A percentile compares a stretch with the other conserved stretches of the same genome.
Conservation (phyloP, 2,888 invertebrate species). For the Alloplasta piceator region DNA sequence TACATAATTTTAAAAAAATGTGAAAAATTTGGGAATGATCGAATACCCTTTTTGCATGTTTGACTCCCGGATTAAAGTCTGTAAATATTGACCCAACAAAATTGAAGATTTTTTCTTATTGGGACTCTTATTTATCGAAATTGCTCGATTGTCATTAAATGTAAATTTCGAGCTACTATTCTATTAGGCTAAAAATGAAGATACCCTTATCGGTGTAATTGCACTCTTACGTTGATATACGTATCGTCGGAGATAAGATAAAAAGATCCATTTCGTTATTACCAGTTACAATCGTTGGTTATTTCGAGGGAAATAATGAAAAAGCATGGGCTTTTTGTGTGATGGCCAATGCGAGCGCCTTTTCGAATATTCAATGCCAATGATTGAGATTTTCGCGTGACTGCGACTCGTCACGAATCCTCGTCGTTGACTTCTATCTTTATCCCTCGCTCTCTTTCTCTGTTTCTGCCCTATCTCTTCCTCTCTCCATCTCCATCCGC, state of each 20-base stretch:
- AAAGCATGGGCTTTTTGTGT: conserved; percentile 22
- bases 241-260: neutral
- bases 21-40: too few relatives aligned
- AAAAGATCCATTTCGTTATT: conserved; percentile 29
- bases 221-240: neutral
- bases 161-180: neutral
- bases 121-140: neutral
- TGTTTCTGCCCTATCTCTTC: neutral
- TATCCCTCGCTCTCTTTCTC: conserved; percentile 10
- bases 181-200: neutral
- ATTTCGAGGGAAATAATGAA: conserved; percentile 17
- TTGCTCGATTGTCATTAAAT: neutral
- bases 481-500: conserved; percentile 13
- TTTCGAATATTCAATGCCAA: conserved; percentile 52
- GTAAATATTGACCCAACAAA: too few relatives aligned
- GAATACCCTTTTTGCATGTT: too few relatives aligned
- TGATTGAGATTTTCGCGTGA: conserved; percentile 59
- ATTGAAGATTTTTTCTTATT: neutral
- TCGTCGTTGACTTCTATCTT: conserved; percentile 30
- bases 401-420: conserved; percentile 49
- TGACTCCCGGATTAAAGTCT: too few relatives aligned
- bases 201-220: neutral
- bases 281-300: conserved; percentile 19
- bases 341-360: conserved; percentile 14
- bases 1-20: too few relatives aligned